Base-by-base conservation (phyloP, 2,113 vertebrate species). In the Cottus gobio region DNA sequence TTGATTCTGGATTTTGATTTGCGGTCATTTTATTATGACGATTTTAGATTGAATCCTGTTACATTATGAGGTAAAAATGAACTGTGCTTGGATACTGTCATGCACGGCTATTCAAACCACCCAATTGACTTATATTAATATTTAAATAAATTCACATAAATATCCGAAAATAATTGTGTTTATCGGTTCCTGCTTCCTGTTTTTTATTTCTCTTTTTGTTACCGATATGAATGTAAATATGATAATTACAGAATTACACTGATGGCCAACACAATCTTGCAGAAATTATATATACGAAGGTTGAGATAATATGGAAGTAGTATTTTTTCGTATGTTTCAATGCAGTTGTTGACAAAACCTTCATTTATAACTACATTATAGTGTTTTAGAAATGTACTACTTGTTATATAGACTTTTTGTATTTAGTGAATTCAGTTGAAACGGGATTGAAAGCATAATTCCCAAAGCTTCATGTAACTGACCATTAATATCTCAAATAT, bases 151-250 rank as follows among this genome's bases (percentile, higher is more conserved):
- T 57, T 39, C 34, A 52, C 8, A 54, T 54, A 3, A 7, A 16
- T 56, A 64, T n/a, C n/a, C n/a, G 36, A 77, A 58, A 61, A 34
- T 22, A 61, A 34, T 22, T 44, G 62, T 60, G 34, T 80, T 74
- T 68, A 31, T 56, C 31, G 70, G 30, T 79, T 60, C 44, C 65
- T 64, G 71, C 11, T 42, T 42, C 39, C 39, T 42, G 39, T 10
- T 42, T 42, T 42, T 42, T 42, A 42, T 42, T 42, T 42, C 11
- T 1, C 39, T 42, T 48, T 36, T 30, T 60, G 34, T 71, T 52
- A 11, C 15, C 42, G 20, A n/a, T n/a, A 60, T 46, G 0, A 70
- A 61, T 70, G 58, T 58, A 65, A 61, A 71, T 66, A 37, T 36
- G 4, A 79, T 44, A 52, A 71, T 67, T 46, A 44, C 18, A 65